These are phyloP conservation scores for Clarias platycephalus DNA, from an alignment of 2,797 vertebrate genomes.

Conservation along the genomic window DNA sequence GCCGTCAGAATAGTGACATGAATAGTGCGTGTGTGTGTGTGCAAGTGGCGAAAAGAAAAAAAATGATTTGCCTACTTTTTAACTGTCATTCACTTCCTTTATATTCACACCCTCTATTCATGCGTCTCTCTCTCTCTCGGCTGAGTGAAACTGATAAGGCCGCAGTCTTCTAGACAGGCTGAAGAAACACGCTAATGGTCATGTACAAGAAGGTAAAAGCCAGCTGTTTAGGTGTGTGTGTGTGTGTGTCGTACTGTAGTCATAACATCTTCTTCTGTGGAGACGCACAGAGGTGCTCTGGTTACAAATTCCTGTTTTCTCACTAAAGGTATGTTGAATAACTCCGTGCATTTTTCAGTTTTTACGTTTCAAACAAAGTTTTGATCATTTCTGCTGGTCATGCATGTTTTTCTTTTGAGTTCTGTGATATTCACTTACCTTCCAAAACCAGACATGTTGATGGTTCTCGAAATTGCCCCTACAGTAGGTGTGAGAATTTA, in stretches of 20 bases:
- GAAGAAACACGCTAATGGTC: neutral
- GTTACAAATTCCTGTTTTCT: neutral
- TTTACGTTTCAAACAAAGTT: neutral
- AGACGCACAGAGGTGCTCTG: neutral
- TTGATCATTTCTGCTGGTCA: too few species aligned
- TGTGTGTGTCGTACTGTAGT: neutral
- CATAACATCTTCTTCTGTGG: neutral
- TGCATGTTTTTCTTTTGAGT: too few species aligned
- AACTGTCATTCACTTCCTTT: constrained; percentile 18
- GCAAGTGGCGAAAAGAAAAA: neutral
- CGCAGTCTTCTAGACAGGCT: neutral
- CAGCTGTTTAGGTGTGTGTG: neutral
- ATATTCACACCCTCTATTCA: constrained; percentile 49
- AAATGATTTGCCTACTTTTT: constrained; percentile 22
- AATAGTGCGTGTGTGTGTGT: neutral
- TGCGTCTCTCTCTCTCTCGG: neutral
- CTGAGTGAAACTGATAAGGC: constrained; percentile 36
- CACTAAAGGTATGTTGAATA: neutral
- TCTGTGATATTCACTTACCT: too few species aligned
- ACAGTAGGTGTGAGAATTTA: too few species aligned
- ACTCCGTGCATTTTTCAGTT: neutral
- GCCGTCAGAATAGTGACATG: neutral
- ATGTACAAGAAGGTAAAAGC: neutral
- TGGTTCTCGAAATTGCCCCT: too few species aligned
- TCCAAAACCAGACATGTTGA: too few species aligned